Evolutionary conservation across 2,888 invertebrate species (phyloP).

Genomic region (Aelia acuminata): DNA sequence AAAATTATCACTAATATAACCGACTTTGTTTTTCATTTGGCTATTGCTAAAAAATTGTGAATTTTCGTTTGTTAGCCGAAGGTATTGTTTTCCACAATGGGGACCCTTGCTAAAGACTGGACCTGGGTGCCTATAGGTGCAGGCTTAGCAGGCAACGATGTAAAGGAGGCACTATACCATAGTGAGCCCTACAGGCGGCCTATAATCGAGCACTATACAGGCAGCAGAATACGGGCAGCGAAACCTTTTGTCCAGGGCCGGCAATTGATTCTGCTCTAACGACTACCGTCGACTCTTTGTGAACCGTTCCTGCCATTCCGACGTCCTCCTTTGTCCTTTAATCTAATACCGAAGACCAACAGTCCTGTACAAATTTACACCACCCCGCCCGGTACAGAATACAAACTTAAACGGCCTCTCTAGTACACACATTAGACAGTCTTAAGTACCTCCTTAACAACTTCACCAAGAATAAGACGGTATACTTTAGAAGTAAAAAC

Average conservation of each 20-base stretch:
- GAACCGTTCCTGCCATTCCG: background rate
- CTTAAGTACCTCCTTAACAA: background rate
- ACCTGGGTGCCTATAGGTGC: background rate
- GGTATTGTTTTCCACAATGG: background rate
- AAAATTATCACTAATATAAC: too few species aligned
- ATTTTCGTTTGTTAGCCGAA: too few species aligned
- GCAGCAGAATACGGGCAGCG: background rate
- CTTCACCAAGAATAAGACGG: background rate
- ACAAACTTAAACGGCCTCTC: background rate
- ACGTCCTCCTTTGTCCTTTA: slow-evolving; percentile 4
- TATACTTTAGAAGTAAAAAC: background rate
- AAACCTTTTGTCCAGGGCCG: background rate
- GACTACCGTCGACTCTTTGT: background rate
- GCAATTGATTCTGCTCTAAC: slow-evolving; percentile 28
- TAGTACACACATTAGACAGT: background rate
- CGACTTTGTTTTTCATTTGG: too few species aligned
- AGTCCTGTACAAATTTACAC: slow-evolving; percentile 33
- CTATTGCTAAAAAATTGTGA: too few species aligned
- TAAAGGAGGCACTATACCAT: background rate
- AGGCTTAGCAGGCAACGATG: background rate
- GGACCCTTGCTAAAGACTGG: background rate
- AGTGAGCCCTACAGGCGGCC: background rate
- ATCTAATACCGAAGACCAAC: slow-evolving; percentile 37
- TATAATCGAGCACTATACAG: slow-evolving; percentile 2
- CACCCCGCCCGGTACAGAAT: background rate